A percentile compares a stretch with the other conserved stretches of the same genome.
Evolutionary conservation across 2,113 vertebrate genomes (phyloP).

Genomic region (Melanostigma gelatinosum): DNA sequence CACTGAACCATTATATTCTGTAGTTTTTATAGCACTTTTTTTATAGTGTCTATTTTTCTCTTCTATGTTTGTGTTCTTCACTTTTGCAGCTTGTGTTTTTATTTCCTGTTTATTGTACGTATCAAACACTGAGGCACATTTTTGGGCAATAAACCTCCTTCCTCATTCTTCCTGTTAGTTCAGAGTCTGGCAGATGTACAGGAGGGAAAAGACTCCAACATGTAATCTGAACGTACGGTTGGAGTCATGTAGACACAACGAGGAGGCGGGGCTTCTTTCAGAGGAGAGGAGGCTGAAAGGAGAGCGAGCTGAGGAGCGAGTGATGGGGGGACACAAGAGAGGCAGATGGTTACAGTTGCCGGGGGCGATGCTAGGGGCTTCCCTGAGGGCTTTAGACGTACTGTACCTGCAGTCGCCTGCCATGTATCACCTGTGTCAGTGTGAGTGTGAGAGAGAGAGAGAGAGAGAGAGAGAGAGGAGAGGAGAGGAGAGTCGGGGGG

Average conservation of each 20-base stretch:
- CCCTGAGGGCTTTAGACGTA: conserved; percentile 34
- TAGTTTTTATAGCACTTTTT: no score
- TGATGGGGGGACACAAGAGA: conserved; percentile 30
- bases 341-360: conserved; percentile 67
- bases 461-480: background rate
- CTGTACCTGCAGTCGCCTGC: conserved; percentile 68
- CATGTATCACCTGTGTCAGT: conserved; percentile 65
- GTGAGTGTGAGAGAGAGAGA: conserved; percentile 12
- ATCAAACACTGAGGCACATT: no score
- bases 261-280: background rate
- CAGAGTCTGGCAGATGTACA: background rate
- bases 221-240: conserved; percentile 14
- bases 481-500: conserved; percentile 14
- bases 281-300: conserved; percentile 18
- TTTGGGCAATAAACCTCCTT: no score
- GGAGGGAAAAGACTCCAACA: background rate
- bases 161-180: no score
- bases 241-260: background rate
- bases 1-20: no score
- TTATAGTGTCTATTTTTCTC: no score
- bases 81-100: background rate
- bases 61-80: no score
- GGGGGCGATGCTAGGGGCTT: conserved; percentile 70
- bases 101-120: no score
- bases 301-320: conserved; percentile 23